Conservation (phyloP, 2,888 invertebrate genomes). For the Disparrhopalites patrizii region DNA sequence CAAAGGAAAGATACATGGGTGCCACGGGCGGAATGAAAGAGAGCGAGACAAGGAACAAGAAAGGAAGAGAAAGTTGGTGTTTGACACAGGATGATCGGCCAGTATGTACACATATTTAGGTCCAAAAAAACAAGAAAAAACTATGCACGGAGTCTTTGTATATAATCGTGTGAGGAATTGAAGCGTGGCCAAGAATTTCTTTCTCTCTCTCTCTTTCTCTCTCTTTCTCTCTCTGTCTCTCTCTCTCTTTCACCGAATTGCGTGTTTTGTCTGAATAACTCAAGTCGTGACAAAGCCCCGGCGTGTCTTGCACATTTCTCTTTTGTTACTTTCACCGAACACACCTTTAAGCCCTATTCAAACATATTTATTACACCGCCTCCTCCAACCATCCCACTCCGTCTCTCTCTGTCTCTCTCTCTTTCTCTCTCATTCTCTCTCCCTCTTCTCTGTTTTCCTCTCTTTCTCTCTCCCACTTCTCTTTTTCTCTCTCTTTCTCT, state of each 20-base stretch:
- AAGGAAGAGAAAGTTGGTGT: constrained; percentile 13
- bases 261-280: constrained; percentile 39
- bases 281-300: constrained; percentile 37
- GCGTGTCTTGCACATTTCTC: constrained; percentile 19
- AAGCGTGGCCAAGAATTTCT: constrained; percentile 6
- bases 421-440: not conserved
- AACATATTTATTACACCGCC: constrained; percentile 20
- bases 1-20: too few relatives aligned
- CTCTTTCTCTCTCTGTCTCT: too few relatives aligned
- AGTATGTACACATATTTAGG: not conserved
- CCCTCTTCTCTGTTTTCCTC: not conserved
- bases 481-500: too few relatives aligned
- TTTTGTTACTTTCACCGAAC: constrained; percentile 13
- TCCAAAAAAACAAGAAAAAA: not conserved
- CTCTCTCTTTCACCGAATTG: too few relatives aligned
- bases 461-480: not conserved
- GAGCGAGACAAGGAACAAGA: too few relatives aligned
- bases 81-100: constrained; percentile 7
- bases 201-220: too few relatives aligned
- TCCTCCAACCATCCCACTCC: constrained; percentile 10
- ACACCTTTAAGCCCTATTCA: constrained; percentile 15
- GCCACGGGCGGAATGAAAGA: too few relatives aligned
- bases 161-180: not conserved
- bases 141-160: not conserved
- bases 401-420: not conserved